Base-by-base conservation (phyloP, 1,140 invertebrate genomes). In the Drepana arcuata region DNA sequence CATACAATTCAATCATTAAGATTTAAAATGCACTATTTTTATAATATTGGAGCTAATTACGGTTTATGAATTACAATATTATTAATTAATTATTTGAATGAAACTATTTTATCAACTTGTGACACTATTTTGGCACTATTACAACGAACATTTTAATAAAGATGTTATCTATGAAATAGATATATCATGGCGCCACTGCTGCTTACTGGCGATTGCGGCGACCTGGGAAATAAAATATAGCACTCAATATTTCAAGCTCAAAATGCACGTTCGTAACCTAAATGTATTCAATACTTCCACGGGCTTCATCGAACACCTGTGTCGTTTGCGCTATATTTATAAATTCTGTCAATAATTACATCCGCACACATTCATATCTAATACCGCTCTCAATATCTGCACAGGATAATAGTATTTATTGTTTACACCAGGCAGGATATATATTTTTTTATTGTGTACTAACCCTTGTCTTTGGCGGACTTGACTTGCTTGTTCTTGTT, bases 401-500 rank as follows among this genome's bases (percentile, higher is more conserved):
- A n/a, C n/a, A n/a, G n/a, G n/a, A n/a, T n/a, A n/a, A n/a, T n/a
- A n/a, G n/a, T n/a, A n/a, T n/a, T n/a, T n/a, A n/a, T n/a, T n/a
- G n/a, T n/a, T n/a, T n/a, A n/a, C n/a, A n/a, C n/a, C n/a, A n/a
- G n/a, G n/a, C n/a, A n/a, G n/a, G n/a, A n/a, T n/a, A n/a, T n/a
- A n/a, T n/a, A n/a, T n/a, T n/a, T n/a, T n/a, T n/a, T n/a, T n/a
- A n/a, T n/a, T n/a, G n/a, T n/a, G n/a, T n/a, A n/a, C n/a, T 57
- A 48, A 74, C 77, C 77, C 72, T 81, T 81, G 43, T 81, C 77
- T 83, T 89, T 92, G 80, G 85, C 84, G 57, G 81, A 74, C 54
- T 85, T 88, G 45, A 79, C 68, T 54, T 86, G 85, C 60, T 84
- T 85, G 56, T 88, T 88, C 68, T 85, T 86, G 85, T 92, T 93